Evolutionary conservation across 2,888 invertebrate species (phyloP).

Genomic region (Pyrocoelia pectoralis): DNA sequence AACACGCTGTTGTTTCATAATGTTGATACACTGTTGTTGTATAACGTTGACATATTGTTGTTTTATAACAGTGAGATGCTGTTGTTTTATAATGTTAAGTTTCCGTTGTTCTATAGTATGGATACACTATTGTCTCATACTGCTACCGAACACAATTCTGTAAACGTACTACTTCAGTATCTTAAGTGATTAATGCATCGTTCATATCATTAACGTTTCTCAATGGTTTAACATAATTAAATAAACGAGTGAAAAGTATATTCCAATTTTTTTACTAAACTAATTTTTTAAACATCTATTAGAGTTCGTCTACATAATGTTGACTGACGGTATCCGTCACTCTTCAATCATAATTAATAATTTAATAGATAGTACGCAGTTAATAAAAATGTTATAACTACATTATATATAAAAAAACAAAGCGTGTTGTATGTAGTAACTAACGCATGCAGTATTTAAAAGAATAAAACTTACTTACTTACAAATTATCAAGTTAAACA

Average conservation of each 20-base stretch:
- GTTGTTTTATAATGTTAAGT: slow-evolving; percentile 1
- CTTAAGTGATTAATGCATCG: not conserved
- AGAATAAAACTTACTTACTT: too few relatives aligned
- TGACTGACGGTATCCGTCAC: not conserved
- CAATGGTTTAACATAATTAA: not conserved
- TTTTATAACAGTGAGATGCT: not conserved
- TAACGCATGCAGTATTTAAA: too few relatives aligned
- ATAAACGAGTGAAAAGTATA: not conserved
- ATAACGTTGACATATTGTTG: not conserved
- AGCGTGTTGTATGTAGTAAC: not conserved
- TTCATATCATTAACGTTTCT: not conserved
- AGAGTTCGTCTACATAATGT: not conserved
- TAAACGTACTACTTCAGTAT: slow-evolving; percentile 1
- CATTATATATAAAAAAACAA: not conserved
- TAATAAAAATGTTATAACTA: not conserved
- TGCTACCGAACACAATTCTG: not conserved
- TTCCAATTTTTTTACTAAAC: not conserved
- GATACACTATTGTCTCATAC: slow-evolving; percentile 1
- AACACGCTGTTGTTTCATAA: too few relatives aligned
- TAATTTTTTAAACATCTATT: not conserved
- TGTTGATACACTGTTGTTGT: too few relatives aligned
- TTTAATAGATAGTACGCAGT: not conserved
- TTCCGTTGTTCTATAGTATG: not conserved
- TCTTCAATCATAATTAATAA: not conserved
- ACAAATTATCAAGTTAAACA: too few relatives aligned